A percentile compares a stretch with the other conserved stretches of the same genome.
Evolutionary conservation across 2,888 invertebrate species (phyloP).

Genomic region (Barypeithes pellucidus): DNA sequence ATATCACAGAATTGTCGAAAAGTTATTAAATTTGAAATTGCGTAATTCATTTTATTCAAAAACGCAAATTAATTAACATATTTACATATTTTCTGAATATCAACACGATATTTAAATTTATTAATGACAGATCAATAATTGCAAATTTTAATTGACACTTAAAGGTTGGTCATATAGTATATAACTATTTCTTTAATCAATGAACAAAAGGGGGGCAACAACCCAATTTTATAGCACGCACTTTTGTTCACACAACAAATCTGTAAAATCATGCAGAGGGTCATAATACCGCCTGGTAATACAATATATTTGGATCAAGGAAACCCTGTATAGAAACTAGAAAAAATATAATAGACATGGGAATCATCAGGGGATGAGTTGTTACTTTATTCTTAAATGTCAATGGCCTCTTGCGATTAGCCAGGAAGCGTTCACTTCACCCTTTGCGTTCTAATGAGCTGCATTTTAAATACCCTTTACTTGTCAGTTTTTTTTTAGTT

Average conservation of each 20-base stretch:
- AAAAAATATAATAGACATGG: slow-evolving; percentile 29
- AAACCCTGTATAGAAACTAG: slow-evolving; percentile 12
- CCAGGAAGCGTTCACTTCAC: slow-evolving; percentile 17
- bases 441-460: slow-evolving; percentile 31
- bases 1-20: background rate
- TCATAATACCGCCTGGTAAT: background rate
- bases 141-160: background rate
- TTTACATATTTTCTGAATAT: slow-evolving; percentile 1
- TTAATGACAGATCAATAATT: background rate
- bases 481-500: slow-evolving; percentile 23
- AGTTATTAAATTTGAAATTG: background rate
- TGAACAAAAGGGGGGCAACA: background rate
- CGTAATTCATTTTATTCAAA: background rate
- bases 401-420: slow-evolving; percentile 34
- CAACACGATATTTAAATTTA: background rate
- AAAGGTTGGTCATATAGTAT: background rate
- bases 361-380: slow-evolving; percentile 41
- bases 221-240: background rate
- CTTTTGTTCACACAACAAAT: slow-evolving; percentile 25
- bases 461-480: slow-evolving; percentile 20
- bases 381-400: slow-evolving; percentile 40
- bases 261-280: slow-evolving; percentile 19
- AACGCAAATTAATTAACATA: slow-evolving; percentile 1
- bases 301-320: slow-evolving; percentile 27
- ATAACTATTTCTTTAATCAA: background rate